Evolutionary conservation across 2,888 invertebrate genomes (phyloP).

Genomic region (Rhorus exstirpatorius): DNA sequence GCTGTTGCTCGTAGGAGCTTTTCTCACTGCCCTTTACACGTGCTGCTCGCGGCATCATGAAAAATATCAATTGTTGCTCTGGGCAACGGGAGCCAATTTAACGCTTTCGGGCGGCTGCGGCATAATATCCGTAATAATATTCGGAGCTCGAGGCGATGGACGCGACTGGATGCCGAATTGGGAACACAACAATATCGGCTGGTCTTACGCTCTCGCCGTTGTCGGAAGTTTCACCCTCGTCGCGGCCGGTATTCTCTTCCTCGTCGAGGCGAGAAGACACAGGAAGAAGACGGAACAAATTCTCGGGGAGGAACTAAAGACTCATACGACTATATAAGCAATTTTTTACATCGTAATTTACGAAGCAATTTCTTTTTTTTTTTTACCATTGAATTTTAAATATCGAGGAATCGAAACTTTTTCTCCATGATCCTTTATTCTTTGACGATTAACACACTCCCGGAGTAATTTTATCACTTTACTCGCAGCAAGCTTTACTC

Average conservation of each 20-base stretch:
- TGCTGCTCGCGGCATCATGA: conserved; percentile 92
- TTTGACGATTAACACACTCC: too few species aligned
- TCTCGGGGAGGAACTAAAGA: conserved; percentile 90
- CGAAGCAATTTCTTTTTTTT: neutral
- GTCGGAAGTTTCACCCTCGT: conserved; percentile 92
- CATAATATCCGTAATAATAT: conserved; percentile 93
- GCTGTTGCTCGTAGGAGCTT: conserved; percentile 91
- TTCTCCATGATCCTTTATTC: too few species aligned
- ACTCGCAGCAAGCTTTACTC: too few species aligned
- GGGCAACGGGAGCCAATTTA: conserved; percentile 91
- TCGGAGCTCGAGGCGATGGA: conserved; percentile 96
- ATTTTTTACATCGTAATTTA: neutral
- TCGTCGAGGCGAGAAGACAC: conserved; percentile 93
- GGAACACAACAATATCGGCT: conserved; percentile 97
- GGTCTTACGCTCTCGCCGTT: conserved; percentile 96
- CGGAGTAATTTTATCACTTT: too few species aligned
- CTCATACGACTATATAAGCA: conserved; percentile 91
- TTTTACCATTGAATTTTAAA: neutral
- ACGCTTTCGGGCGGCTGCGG: conserved; percentile 92
- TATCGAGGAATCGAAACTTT: too few species aligned
- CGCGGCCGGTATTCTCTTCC: conserved; percentile 92
- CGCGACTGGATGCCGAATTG: conserved; percentile 98
- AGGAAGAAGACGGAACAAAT: conserved; percentile 91
- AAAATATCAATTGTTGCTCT: conserved; percentile 91
- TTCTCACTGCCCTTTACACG: conserved; percentile 91